Evolutionary conservation across 1,140 invertebrate genomes (phyloP), one percentile per base, ranked within the genome.

Genomic region (Dufourea novaeangliae): DNA sequence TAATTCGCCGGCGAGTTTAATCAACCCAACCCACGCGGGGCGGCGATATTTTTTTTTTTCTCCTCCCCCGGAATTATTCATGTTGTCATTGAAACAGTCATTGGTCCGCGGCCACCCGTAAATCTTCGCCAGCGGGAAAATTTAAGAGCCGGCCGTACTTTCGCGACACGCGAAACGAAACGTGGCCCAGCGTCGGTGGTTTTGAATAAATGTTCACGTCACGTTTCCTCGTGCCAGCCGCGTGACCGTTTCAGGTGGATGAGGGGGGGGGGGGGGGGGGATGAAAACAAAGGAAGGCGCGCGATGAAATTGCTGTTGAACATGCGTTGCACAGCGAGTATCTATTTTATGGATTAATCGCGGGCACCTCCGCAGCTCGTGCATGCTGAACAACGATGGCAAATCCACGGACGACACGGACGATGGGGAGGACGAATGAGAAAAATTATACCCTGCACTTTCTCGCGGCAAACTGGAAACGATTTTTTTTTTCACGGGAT

Each of bases 271-370:
- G 44, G 5, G 17, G 6, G 41, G 20, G 41, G 20, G 17, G 20
- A 5, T 3, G 44, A 50, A 20, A 7, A 8, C 66, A 73, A 79
- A 34, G 52, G 54, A 27, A 37, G 25, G 10, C 20, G 74, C 22
- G 34, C 44, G 67, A 83, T 52, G 68, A 56, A 82, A 83, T 83
- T 82, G 74, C 74, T 71, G 46, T 71, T 80, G 62, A 69, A 37
- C 67, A 69, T 41, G 67, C 41, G 37, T 73, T 6, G 56, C 70
- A n/a, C 52, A 54, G 12, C 27, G 57, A 22, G 59, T 82, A 73
- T 29, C 68, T 78, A 78, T 83, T 81, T 83, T 82, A 74, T 56
- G 52, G 25, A 83, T 82, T 78, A 83, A 82, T 78, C 73, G 57
- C 56, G n/a, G n/a, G 34, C 56, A 12, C 41, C 66, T 70, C 20